Evolutionary conservation across 2,113 vertebrate species (phyloP).

Genomic region (Amblyopsis rosae): DNA sequence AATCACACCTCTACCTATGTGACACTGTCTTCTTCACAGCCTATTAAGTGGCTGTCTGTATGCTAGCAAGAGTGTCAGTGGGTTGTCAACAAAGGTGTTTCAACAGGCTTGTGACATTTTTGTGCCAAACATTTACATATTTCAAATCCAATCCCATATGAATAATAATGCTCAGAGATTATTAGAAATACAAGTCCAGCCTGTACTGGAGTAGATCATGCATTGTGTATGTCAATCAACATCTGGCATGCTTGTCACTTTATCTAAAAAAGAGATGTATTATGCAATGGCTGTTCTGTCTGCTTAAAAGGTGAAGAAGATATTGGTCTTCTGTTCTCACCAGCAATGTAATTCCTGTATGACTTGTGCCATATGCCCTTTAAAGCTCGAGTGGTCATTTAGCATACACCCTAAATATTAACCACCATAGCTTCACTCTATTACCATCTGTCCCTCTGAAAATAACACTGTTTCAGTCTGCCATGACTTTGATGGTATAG

Average conservation of each 20-base stretch:
- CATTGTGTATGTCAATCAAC: no score
- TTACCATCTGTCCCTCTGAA: conserved; percentile 60
- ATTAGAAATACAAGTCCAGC: no score
- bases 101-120: no score
- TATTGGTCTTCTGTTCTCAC: conserved; percentile 55
- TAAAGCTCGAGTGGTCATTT: conserved; percentile 58
- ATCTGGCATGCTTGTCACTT: conserved; percentile 32
- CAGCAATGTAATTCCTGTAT: conserved; percentile 60
- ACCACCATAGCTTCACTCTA: conserved; percentile 39
- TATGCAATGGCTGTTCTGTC: conserved; percentile 54
- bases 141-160: no score
- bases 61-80: no score
- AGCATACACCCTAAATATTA: conserved; percentile 63
- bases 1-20: no score
- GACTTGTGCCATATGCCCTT: conserved; percentile 66
- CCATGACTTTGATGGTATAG: conserved; percentile 38
- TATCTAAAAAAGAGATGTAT: conserved; percentile 37
- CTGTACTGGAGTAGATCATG: no score
- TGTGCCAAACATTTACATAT: no score
- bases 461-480: conserved; percentile 27
- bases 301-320: conserved; percentile 53
- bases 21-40: no score
- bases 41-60: no score
- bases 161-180: no score
- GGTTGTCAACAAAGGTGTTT: no score